Percentiles rank a stretch among this genome's conserved stretches.
These are phyloP conservation scores for Tangara arthus DNA, from an alignment of 2,797 vertebrate species.

Conservation along the genomic window DNA sequence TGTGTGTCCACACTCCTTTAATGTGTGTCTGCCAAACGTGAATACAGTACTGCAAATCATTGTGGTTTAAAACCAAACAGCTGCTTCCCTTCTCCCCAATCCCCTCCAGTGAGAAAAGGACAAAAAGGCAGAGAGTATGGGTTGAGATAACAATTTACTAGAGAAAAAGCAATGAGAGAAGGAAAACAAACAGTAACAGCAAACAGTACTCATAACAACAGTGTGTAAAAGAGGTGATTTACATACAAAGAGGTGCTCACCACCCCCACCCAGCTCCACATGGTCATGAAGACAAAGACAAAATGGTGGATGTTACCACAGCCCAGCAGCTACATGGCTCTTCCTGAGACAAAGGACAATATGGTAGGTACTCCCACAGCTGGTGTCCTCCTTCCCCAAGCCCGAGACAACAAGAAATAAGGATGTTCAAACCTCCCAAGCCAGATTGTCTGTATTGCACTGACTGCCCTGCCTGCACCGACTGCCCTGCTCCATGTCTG, in stretches of 20 bases:
- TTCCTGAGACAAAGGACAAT: neutral
- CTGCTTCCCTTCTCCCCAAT: neutral
- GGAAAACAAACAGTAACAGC: neutral
- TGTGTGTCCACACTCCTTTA: neutral
- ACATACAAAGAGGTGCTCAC: neutral
- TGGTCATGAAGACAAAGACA: neutral
- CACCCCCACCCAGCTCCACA: neutral
- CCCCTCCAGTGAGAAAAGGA: neutral
- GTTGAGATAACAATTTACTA: neutral
- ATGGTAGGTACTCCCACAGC: accelerated
- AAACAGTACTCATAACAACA: neutral
- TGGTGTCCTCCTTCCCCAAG: neutral
- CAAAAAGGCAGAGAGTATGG: neutral
- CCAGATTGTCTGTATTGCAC: accelerated
- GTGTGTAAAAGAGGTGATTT: neutral
- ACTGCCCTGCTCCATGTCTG: accelerated
- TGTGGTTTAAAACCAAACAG: neutral
- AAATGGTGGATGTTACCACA: neutral
- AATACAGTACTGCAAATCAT: neutral
- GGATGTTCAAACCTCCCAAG: neutral
- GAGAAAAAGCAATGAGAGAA: neutral
- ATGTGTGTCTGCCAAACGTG: neutral
- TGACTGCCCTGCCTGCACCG: neutral
- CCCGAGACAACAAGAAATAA: neutral
- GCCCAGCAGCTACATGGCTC: accelerated